Percentiles rank a stretch among this genome's conserved stretches.
phyloP scores from a whole-genome alignment of 1,140 invertebrate species.

The Hyposmocoma kahamanoa region DNA sequence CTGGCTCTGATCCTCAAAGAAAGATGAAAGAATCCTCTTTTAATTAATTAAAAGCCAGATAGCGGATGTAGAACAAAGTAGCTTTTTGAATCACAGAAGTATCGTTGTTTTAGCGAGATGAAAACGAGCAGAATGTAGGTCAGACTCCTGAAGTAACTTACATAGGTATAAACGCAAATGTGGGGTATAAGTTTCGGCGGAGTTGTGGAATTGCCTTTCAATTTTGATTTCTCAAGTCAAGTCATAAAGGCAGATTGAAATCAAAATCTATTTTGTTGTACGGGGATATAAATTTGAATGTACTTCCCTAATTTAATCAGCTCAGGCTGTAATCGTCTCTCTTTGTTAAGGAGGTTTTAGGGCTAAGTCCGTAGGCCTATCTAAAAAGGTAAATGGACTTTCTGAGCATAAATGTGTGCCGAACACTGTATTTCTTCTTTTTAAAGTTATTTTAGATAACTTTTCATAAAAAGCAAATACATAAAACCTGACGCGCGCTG shows the following conservation, averaged over 20 bases:
- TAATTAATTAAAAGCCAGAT: slow-evolving; percentile 52
- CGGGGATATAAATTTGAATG: neutral
- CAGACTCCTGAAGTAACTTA: slow-evolving; percentile 48
- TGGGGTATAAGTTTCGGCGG: neutral
- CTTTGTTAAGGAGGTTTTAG: too few species aligned
- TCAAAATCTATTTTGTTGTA: neutral
- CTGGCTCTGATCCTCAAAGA: neutral
- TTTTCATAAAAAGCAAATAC: neutral
- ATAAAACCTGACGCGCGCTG: neutral
- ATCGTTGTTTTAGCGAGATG: slow-evolving; percentile 51
- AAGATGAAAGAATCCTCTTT: slow-evolving; percentile 26
- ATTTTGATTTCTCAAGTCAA: neutral
- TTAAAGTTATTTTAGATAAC: too few species aligned
- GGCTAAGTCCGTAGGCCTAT: too few species aligned
- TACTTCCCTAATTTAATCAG: neutral
- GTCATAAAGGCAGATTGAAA: neutral
- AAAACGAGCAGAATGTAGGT: slow-evolving; percentile 54
- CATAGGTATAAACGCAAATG: slow-evolving; percentile 36
- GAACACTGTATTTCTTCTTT: too few species aligned
- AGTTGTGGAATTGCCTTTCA: neutral
- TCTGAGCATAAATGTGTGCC: neutral
- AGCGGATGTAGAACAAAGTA: slow-evolving; percentile 44
- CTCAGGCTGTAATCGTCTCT: too few species aligned
- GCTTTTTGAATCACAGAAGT: slow-evolving; percentile 52
- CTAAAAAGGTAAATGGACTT: neutral